phyloP scores from a whole-genome alignment of 2,113 vertebrate genomes.

The Atrichornis clamosus region DNA sequence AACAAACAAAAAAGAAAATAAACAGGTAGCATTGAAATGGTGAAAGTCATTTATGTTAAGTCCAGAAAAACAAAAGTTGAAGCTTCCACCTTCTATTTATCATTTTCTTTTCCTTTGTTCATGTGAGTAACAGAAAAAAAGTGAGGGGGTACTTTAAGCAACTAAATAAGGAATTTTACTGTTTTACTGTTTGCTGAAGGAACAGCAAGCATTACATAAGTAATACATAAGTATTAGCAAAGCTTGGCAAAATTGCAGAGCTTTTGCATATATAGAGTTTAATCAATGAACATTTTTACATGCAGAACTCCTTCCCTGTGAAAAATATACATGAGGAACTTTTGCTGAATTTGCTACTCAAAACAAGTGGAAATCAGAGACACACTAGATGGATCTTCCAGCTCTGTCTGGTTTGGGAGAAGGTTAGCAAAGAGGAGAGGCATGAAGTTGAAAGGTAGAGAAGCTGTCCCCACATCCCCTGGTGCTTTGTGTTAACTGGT shows the following conservation, averaged over 20 bases:
- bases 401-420: neutral
- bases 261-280: neutral
- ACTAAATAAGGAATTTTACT: neutral
- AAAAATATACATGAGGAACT: neutral
- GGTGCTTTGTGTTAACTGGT: neutral
- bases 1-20: neutral
- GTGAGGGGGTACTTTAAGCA: neutral
- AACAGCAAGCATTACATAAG: neutral
- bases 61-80: neutral
- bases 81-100: neutral
- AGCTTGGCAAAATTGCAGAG: neutral
- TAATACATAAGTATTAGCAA: neutral
- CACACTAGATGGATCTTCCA: neutral
- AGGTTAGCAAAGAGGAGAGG: neutral
- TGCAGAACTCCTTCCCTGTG: neutral
- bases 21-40: neutral
- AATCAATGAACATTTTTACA: neutral
- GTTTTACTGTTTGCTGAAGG: neutral
- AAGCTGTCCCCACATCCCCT: neutral
- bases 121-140: neutral
- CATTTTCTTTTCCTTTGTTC: neutral
- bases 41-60: neutral
- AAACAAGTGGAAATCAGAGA: neutral
- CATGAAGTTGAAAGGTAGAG: neutral
- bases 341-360: neutral